Conservation (phyloP, 2,888 invertebrate species). For the Limnephilus marmoratus region DNA sequence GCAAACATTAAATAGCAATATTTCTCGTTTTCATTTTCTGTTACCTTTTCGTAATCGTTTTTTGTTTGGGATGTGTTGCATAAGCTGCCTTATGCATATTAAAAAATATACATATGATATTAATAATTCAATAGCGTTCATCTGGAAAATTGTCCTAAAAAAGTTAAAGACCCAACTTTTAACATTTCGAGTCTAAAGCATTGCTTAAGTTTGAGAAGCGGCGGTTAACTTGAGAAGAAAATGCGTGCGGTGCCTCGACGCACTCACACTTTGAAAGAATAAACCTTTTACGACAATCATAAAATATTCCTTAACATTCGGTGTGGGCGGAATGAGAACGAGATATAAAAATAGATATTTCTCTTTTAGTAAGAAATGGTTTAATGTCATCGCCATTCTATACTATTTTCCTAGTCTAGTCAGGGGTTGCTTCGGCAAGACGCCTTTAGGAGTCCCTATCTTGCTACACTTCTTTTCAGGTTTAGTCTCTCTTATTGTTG, state of each 20-base stretch:
- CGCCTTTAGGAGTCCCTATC: not conserved
- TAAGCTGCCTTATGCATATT: not conserved
- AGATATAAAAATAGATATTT: not conserved
- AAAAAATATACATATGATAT: not conserved
- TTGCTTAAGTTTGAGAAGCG: slow-evolving; percentile 23
- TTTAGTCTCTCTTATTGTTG: not conserved
- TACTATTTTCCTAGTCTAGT: not conserved
- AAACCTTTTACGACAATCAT: slow-evolving; percentile 16
- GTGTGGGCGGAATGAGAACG: not conserved
- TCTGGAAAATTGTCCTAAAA: not conserved
- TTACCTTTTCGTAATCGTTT: not conserved
- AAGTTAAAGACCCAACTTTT: not conserved
- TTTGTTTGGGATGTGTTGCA: not conserved
- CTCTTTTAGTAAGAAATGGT: not conserved
- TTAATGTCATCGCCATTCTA: not conserved
- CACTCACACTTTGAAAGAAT: slow-evolving; percentile 2
- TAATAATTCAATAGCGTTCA: not conserved
- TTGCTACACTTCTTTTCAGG: not conserved
- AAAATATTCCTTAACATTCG: not conserved
- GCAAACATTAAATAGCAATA: no score
- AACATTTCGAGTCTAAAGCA: slow-evolving; percentile 2
- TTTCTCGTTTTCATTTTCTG: no score
- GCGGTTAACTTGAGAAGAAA: not conserved
- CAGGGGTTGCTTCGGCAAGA: not conserved
- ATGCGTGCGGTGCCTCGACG: not conserved